Base-by-base conservation (phyloP, 2,888 invertebrate species). In the Pantelozetes paolii region DNA sequence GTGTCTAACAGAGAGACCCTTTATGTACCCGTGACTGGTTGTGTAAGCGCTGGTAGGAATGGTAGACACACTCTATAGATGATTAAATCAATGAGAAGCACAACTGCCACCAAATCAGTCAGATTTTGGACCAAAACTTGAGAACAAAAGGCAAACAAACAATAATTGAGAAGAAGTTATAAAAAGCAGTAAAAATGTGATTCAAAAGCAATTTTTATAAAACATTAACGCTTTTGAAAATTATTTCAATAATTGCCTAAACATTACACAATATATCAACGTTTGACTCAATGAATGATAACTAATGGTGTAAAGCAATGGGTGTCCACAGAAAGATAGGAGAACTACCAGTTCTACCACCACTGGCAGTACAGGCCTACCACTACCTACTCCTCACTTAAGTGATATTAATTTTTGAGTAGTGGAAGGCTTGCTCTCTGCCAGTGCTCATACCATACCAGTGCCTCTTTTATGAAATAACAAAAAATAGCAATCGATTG, bases 261-360 rank as follows among this genome's bases (percentile, higher is more conserved):
- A 50, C 50, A 20, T 5, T 20, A 45, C 18, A 45, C 11, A 45
- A 30, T 64, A 64, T 64, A 64, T 64, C 64, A 64, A 36, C 64
- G 36, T 64, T 64, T 64, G 64, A 64, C 36, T 64, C 2, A 2
- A 32, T 36, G 30, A 64, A 13, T 64, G 64, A 64, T 64, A 64
- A 36, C 64, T 36, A 64, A 64, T 64, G 64, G 36, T 64, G 40
- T 64, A 64, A 64, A 23, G 64, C 64, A 20, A 64, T 36, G 64
- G 64, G 64, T 64, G 64, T 64, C 20, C 36, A n/a, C 64, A 64
- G 20, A 28, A 20, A 64, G 64, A 64, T 6, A 8, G 36, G 6
- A 36, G 64, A 30, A 45, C 28, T 28, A 15, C 15, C 30, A 59
- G 28, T 30, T 6, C 28, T 28, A 30, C 5, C 26, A 28, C 2